A percentile compares a stretch with the other conserved stretches of the same genome.
These are phyloP conservation scores for Zaprionus inermis DNA, from an alignment of 1,140 invertebrate genomes.

Conservation along the genomic window DNA sequence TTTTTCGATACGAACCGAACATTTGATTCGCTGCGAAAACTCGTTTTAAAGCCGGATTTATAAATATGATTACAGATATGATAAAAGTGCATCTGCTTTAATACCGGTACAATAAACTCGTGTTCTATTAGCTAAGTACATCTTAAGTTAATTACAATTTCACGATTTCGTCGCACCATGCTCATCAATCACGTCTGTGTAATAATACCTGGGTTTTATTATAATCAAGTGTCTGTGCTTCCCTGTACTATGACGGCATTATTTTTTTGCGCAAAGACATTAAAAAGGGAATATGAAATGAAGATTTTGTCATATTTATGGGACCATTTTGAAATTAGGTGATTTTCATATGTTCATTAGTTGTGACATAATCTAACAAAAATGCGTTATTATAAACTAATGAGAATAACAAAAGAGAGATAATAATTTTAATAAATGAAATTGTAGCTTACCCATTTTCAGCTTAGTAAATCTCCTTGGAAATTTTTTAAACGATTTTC, in stretches of 20 bases:
- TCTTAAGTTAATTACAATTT: conserved; percentile 21
- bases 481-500: background rate
- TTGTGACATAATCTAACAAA: background rate
- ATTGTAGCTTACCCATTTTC: background rate
- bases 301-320: background rate
- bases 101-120: background rate
- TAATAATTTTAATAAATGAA: background rate
- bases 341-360: background rate
- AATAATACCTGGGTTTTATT: background rate
- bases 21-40: too few species aligned
- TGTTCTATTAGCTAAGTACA: conserved; percentile 2
- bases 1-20: background rate
- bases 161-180: background rate
- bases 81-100: background rate
- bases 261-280: background rate
- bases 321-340: background rate
- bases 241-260: background rate
- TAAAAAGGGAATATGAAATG: background rate
- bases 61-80: background rate
- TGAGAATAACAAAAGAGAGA: background rate
- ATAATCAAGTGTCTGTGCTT: background rate
- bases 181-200: conserved; percentile 28
- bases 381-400: background rate
- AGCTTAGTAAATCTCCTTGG: background rate
- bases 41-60: conserved; percentile 2